These are phyloP conservation scores for Asarcornis scutulata DNA, from an alignment of 2,113 vertebrate species.

Conservation along the genomic window DNA sequence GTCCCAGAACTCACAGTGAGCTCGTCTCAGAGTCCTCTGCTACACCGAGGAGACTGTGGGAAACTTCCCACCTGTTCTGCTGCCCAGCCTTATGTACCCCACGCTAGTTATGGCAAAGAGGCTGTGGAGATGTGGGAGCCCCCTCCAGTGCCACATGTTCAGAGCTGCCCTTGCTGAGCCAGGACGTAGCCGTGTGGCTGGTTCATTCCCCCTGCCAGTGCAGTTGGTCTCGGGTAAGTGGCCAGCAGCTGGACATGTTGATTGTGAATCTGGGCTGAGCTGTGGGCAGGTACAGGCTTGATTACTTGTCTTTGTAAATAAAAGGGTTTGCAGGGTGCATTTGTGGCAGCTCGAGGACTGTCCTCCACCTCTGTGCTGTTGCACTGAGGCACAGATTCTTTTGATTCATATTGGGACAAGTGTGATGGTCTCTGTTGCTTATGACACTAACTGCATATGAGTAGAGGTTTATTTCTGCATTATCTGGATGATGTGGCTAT, in stretches of 20 bases:
- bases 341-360: background rate
- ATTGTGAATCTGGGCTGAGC: background rate
- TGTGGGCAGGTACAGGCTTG: background rate
- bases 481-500: rapidly evolving
- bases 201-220: background rate
- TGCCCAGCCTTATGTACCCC: background rate
- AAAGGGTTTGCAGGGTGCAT: rapidly evolving
- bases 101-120: background rate
- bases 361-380: background rate
- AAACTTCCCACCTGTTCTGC: background rate
- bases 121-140: background rate
- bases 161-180: background rate
- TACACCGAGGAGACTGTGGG: rapidly evolving
- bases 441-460: rapidly evolving
- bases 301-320: background rate
- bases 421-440: background rate
- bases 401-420: background rate
- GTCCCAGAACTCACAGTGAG: background rate
- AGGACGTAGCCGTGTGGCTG: rapidly evolving
- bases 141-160: background rate
- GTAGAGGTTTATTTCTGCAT: rapidly evolving
- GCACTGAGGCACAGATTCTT: background rate
- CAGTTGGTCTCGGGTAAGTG: background rate
- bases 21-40: background rate
- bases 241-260: background rate